These are phyloP conservation scores for Oxycera nigricornis DNA, from an alignment of 2,888 invertebrate genomes.

Conservation along the genomic window DNA sequence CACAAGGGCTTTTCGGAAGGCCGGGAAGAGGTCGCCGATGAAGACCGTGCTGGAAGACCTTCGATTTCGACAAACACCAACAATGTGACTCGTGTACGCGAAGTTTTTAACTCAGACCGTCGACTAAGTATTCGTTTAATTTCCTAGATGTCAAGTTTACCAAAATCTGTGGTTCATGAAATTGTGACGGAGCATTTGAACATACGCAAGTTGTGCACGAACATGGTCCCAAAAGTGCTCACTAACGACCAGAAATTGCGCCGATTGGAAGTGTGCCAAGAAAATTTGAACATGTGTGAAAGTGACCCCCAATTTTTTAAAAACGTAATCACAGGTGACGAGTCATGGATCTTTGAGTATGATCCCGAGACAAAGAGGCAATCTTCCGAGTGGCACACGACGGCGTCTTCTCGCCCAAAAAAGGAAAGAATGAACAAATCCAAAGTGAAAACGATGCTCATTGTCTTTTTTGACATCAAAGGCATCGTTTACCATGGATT, in stretches of 20 bases:
- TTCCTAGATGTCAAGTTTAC: constrained; percentile 3
- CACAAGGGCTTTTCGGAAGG: constrained; percentile 13
- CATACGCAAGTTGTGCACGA: neutral
- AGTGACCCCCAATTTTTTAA: constrained; percentile 8
- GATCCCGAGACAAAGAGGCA: constrained; percentile 15
- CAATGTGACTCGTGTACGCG: constrained; percentile 16
- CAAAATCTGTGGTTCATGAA: neutral
- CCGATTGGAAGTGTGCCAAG: constrained; percentile 3
- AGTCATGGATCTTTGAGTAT: constrained; percentile 6
- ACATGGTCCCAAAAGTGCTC: constrained; percentile 13
- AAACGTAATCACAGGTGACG: neutral
- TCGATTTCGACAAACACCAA: neutral
- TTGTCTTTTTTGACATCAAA: constrained; percentile 15
- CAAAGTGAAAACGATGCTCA: constrained; percentile 9
- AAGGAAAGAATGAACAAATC: neutral
- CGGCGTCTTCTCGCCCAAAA: constrained; percentile 3
- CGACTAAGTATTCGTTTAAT: neutral
- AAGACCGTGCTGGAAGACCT: constrained; percentile 10
- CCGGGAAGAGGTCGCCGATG: constrained; percentile 13
- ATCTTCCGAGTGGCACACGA: constrained; percentile 20
- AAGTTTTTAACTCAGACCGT: neutral
- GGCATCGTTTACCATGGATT: constrained; percentile 4
- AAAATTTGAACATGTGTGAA: constrained; percentile 13
- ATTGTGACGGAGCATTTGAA: constrained; percentile 2
- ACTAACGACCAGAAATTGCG: constrained; percentile 1